Conservation (phyloP, 2,888 invertebrate species). For the Drosophila neotestacea region DNA sequence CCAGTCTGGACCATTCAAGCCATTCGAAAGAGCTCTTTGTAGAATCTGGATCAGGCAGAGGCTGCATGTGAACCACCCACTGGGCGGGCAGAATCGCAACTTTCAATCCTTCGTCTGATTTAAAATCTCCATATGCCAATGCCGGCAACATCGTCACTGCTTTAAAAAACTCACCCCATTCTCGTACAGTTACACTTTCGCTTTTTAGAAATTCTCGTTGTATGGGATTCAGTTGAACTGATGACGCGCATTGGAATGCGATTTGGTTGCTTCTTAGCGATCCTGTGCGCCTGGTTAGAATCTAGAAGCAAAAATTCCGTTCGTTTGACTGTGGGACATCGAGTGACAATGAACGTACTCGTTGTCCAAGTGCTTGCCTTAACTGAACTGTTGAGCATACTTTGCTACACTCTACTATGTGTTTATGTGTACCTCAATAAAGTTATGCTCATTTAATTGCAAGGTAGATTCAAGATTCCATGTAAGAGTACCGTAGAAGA, state of each 20-base stretch:
- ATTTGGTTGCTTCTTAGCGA: slow-evolving; percentile 1
- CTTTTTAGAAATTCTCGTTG: slow-evolving; percentile 38
- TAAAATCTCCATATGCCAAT: neutral
- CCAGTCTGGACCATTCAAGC: slow-evolving; percentile 55
- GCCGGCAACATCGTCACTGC: slow-evolving; percentile 29
- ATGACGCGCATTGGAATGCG: slow-evolving; percentile 67
- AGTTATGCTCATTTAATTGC: too few relatives aligned
- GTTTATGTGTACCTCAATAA: neutral
- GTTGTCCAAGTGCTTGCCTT: slow-evolving; percentile 3
- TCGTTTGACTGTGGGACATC: slow-evolving; percentile 68
- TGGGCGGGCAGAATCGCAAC: slow-evolving; percentile 61
- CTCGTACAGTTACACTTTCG: slow-evolving; percentile 49
- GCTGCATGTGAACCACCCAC: slow-evolving; percentile 70
- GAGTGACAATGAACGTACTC: too few relatives aligned
- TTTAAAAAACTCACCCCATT: slow-evolving; percentile 69
- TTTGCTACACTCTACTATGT: neutral
- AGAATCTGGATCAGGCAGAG: slow-evolving; percentile 46
- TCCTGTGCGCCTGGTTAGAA: slow-evolving; percentile 81
- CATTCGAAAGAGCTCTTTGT: slow-evolving; percentile 48
- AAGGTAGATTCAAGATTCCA: too few relatives aligned
- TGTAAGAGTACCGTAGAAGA: too few relatives aligned
- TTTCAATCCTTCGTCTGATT: slow-evolving; percentile 31
- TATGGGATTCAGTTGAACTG: slow-evolving; percentile 30
- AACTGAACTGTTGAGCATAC: slow-evolving; percentile 1
- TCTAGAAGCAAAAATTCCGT: slow-evolving; percentile 85